These are phyloP conservation scores for Anguilla pacifica DNA, from an alignment of 2,797 vertebrate species.

Conservation along the genomic window DNA sequence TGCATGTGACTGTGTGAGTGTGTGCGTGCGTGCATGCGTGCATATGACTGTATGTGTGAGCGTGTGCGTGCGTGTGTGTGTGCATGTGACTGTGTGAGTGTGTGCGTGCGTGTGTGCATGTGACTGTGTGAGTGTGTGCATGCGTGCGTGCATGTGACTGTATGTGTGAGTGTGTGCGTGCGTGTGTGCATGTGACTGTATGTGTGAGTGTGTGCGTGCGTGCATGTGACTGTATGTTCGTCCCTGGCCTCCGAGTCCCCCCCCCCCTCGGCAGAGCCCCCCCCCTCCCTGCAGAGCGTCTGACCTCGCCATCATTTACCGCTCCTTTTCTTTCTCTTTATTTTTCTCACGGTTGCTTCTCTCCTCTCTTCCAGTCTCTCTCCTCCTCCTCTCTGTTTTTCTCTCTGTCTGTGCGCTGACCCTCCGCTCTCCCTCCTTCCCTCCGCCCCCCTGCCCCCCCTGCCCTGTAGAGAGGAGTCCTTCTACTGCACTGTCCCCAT, in stretches of 20 bases:
- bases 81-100: neutral
- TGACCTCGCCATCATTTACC: slow-evolving; percentile 24
- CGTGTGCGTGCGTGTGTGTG: neutral
- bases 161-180: neutral
- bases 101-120: neutral
- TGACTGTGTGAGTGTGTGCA: neutral
- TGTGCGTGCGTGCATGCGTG: too few relatives aligned
- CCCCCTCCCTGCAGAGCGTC: neutral
- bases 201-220: neutral
- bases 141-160: neutral
- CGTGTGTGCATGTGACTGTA: neutral
- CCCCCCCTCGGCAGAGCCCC: neutral
- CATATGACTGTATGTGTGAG: neutral
- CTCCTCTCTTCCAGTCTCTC: slow-evolving; percentile 21
- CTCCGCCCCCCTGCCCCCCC: slow-evolving; percentile 50
- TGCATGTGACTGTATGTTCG: neutral
- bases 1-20: too few relatives aligned
- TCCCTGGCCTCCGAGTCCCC: neutral
- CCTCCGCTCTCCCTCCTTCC: slow-evolving; percentile 46
- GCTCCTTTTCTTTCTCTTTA: slow-evolving; percentile 10
- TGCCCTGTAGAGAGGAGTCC: slow-evolving; percentile 83
- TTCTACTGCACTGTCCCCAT: slow-evolving; percentile 91
- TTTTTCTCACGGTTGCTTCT: slow-evolving; percentile 32
- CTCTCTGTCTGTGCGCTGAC: slow-evolving; percentile 23
- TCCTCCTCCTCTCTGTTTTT: slow-evolving; percentile 2